Evolutionary conservation across 1,140 invertebrate species (phyloP).

Genomic region (Pseudachorutes palmiensis): DNA sequence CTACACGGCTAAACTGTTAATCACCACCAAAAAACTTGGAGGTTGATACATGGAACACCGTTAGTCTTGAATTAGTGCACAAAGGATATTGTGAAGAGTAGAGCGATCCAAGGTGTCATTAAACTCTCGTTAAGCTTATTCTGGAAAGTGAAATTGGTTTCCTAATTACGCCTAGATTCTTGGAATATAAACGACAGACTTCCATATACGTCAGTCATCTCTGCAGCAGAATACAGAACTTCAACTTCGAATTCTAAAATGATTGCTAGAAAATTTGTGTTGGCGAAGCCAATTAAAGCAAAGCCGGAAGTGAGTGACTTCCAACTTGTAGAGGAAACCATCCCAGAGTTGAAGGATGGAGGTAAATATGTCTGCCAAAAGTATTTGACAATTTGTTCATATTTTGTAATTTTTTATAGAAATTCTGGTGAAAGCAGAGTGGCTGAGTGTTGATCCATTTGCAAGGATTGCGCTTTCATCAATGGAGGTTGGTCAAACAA

Average conservation of each 20-base stretch:
- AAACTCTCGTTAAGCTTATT: too few relatives aligned
- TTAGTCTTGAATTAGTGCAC: too few relatives aligned
- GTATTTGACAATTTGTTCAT: constrained; percentile 28
- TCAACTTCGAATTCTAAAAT: constrained; percentile 13
- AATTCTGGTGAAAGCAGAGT: constrained; percentile 55
- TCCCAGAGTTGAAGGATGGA: constrained; percentile 18
- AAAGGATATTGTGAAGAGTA: too few relatives aligned
- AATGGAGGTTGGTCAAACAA: constrained; percentile 15
- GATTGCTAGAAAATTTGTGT: constrained; percentile 23
- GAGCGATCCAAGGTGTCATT: too few relatives aligned
- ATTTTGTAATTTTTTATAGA: constrained; percentile 45
- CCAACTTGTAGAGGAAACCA: constrained; percentile 26
- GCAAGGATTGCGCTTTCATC: constrained; percentile 49
- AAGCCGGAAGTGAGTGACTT: constrained; percentile 27
- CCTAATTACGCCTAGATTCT: too few relatives aligned
- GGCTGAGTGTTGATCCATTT: constrained; percentile 61
- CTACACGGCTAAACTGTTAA: too few relatives aligned
- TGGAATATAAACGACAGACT: too few relatives aligned
- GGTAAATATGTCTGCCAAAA: constrained; percentile 15
- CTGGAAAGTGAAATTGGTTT: too few relatives aligned
- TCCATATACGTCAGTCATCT: too few relatives aligned
- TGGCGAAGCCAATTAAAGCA: constrained; percentile 17
- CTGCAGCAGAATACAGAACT: too few relatives aligned
- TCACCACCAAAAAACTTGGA: too few relatives aligned
- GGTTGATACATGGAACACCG: too few relatives aligned